Conservation (phyloP, 2,797 vertebrate genomes). For the Sebastes minor region DNA sequence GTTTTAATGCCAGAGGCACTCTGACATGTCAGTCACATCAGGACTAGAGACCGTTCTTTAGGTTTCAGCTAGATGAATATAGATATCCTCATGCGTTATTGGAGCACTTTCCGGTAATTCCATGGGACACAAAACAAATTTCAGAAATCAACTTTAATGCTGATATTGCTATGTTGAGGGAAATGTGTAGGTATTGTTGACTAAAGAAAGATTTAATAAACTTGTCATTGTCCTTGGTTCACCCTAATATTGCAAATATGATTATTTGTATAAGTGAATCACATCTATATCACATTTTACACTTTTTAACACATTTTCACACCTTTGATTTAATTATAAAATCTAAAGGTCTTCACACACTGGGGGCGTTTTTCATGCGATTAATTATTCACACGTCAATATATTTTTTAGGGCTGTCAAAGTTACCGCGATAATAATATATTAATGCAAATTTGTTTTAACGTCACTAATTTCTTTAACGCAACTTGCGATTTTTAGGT, state of each 20-base stretch:
- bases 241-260: not conserved
- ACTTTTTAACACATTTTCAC: not conserved
- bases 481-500: too few species aligned
- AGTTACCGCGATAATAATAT: too few species aligned
- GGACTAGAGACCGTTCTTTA: constrained; percentile 35
- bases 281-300: not conserved
- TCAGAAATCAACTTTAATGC: not conserved
- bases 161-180: not conserved
- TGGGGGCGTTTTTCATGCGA: too few species aligned
- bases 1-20: constrained; percentile 74
- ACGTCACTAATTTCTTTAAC: fast-evolving
- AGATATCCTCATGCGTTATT: constrained; percentile 44
- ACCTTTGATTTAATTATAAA: not conserved
- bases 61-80: constrained; percentile 58
- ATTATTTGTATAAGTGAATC: not conserved
- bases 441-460: too few species aligned
- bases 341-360: not conserved
- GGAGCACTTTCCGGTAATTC: constrained; percentile 31
- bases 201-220: not conserved
- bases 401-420: too few species aligned
- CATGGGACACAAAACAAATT: constrained; percentile 8
- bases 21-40: constrained; percentile 76
- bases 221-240: not conserved
- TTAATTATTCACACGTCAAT: too few species aligned
- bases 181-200: not conserved